Evolutionary conservation across 2,888 invertebrate species (phyloP).

Genomic region (Pantelozetes paolii): DNA sequence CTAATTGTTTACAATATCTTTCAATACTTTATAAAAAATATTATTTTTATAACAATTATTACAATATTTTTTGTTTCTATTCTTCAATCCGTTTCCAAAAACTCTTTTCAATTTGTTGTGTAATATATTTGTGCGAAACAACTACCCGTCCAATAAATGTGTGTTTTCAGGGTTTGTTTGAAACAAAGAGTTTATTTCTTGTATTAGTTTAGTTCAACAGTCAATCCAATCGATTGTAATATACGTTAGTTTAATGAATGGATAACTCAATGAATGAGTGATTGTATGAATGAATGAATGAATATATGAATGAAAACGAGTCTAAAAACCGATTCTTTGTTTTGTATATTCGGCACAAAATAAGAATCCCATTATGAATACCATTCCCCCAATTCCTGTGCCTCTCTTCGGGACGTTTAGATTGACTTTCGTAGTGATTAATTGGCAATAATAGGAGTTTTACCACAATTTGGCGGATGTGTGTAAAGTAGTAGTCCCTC

Average conservation of each 20-base stretch:
- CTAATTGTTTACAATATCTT: too few species aligned
- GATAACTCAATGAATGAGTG: neutral
- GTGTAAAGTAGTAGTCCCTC: neutral
- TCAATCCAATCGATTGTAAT: neutral
- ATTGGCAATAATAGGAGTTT: neutral
- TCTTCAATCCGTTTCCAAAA: too few species aligned
- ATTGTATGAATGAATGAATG: neutral
- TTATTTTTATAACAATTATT: too few species aligned
- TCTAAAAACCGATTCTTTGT: too few species aligned
- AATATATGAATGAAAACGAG: too few species aligned
- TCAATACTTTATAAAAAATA: too few species aligned
- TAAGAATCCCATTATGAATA: neutral
- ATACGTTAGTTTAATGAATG: neutral
- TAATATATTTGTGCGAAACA: neutral
- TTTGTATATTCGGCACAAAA: too few species aligned
- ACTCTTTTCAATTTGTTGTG: neutral
- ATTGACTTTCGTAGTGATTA: neutral
- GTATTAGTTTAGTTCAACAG: neutral
- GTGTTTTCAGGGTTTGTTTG: neutral
- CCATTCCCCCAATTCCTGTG: neutral
- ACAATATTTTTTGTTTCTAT: too few species aligned
- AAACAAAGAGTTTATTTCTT: neutral
- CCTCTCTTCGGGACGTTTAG: slow-evolving; percentile 5
- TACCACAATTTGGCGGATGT: slow-evolving; percentile 24
- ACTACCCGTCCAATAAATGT: neutral